phyloP scores from a whole-genome alignment of 2,888 invertebrate species.

The Phalera bucephala region DNA sequence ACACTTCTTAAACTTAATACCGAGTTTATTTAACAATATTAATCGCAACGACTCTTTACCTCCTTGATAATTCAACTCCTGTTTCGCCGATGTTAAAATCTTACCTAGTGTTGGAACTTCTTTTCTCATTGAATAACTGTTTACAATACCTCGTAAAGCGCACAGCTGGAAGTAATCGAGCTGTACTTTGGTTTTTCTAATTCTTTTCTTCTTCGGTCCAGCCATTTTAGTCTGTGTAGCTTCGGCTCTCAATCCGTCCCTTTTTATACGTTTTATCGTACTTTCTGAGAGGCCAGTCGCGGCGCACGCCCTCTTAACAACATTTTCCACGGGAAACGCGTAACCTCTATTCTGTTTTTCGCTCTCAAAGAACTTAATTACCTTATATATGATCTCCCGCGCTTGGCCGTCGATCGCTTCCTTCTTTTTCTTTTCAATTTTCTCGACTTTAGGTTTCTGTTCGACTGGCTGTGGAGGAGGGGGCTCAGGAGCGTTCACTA shows the following conservation, averaged over 20 bases:
- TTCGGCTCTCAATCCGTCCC: slow-evolving; percentile 68
- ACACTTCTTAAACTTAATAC: slow-evolving; percentile 76
- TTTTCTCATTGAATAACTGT: slow-evolving; percentile 66
- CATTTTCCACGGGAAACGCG: slow-evolving; percentile 73
- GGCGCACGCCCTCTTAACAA: slow-evolving; percentile 71
- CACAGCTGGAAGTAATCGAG: slow-evolving; percentile 73
- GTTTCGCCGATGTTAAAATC: slow-evolving; percentile 67
- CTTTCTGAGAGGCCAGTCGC: slow-evolving; percentile 74
- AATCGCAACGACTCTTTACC: slow-evolving; percentile 71
- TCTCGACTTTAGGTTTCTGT: slow-evolving; percentile 54
- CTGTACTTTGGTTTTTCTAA: slow-evolving; percentile 72
- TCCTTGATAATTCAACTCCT: slow-evolving; percentile 67
- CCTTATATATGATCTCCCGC: slow-evolving; percentile 71
- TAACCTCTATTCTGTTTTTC: slow-evolving; percentile 77
- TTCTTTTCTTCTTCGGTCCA: slow-evolving; percentile 71
- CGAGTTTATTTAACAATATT: slow-evolving; percentile 71
- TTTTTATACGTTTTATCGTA: slow-evolving; percentile 71
- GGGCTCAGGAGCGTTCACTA: slow-evolving; percentile 28
- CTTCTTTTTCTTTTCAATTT: slow-evolving; percentile 67
- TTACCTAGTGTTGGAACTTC: slow-evolving; percentile 73
- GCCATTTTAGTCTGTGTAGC: slow-evolving; percentile 73
- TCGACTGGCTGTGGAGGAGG: slow-evolving; percentile 31
- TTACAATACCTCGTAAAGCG: slow-evolving; percentile 68
- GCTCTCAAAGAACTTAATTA: slow-evolving; percentile 75
- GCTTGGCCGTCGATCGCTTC: slow-evolving; percentile 76